Evolutionary conservation across 2,113 vertebrate genomes (phyloP).

Genomic region (Raja brachyura): DNA sequence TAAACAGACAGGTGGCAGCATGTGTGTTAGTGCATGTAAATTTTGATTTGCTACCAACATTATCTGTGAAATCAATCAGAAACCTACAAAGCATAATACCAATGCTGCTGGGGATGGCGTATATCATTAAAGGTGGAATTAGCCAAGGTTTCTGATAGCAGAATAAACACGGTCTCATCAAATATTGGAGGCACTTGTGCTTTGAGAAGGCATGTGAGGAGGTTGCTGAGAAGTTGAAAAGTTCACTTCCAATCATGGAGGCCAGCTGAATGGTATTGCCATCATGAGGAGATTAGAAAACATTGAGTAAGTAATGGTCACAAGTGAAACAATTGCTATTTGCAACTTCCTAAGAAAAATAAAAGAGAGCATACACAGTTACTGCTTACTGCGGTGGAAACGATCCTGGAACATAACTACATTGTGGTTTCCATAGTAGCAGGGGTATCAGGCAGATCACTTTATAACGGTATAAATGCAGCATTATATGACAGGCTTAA

Average conservation of each 20-base stretch:
- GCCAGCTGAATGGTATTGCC: background rate
- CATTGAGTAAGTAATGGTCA: background rate
- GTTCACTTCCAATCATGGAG: background rate
- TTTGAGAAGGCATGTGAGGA: background rate
- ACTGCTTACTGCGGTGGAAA: slow-evolving; percentile 13
- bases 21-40: background rate
- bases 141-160: background rate
- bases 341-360: background rate
- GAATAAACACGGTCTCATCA: background rate
- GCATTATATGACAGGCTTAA: background rate
- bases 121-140: background rate
- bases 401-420: background rate
- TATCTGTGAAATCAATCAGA: background rate
- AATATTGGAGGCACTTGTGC: background rate
- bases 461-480: background rate
- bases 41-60: background rate
- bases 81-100: background rate
- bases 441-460: slow-evolving; percentile 19
- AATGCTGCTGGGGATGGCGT: background rate
- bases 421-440: background rate
- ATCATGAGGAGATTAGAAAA: background rate
- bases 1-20: background rate
- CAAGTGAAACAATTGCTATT: background rate
- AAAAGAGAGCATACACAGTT: background rate
- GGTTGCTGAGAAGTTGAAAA: background rate